Evolutionary conservation across 1,140 invertebrate species (phyloP), one percentile per base, ranked within the genome.

Genomic region (Drosophila erecta): DNA sequence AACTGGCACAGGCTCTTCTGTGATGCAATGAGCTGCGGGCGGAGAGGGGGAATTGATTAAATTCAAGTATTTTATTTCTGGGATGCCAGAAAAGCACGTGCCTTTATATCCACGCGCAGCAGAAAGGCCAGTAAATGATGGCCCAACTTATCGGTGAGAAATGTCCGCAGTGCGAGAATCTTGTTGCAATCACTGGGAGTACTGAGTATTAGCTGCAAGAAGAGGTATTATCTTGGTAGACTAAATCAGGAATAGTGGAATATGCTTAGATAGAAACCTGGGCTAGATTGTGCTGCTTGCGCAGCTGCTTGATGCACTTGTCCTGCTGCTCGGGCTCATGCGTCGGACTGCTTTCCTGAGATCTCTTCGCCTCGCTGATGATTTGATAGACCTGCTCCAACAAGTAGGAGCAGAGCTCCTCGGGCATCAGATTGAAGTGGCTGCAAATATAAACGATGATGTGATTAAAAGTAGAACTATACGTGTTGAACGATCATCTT

Each of bases 161-260:
- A 92, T 11, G 78, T 89, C 2, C 90, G 81, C 51, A 92, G 47
- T 2, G 90, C 90, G 6, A 92, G 65, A 56, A 92, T 91, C 58
- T 92, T 92, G 22, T 80, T 90, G 53, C 87, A 92, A 53, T 92
- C 90, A 65, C 87, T 90, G 37, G 90, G 84, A 11, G 81, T 85
- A 75, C 85, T 89, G 27, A 92, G 69, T 56, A 92, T 91, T 4
- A 92, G 71, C 90, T 91, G 50, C 10, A 17, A 1, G 76, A 10
- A 10, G 4, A 55, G 3, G 12, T 15, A 24, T 5, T 30, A 6
- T 11, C 2, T 15, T 50, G 40, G 12, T 22, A 11, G 1, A 38
- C 24, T 30, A 11, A 8, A 20, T 7, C 12, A 20, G 10, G 10
- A 8, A 15, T 5, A 14, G 2, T 17, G 5, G 10, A 6, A 14